Evolutionary conservation across 1,140 invertebrate species (phyloP).

Genomic region (Thalassaphorura encarpata): DNA sequence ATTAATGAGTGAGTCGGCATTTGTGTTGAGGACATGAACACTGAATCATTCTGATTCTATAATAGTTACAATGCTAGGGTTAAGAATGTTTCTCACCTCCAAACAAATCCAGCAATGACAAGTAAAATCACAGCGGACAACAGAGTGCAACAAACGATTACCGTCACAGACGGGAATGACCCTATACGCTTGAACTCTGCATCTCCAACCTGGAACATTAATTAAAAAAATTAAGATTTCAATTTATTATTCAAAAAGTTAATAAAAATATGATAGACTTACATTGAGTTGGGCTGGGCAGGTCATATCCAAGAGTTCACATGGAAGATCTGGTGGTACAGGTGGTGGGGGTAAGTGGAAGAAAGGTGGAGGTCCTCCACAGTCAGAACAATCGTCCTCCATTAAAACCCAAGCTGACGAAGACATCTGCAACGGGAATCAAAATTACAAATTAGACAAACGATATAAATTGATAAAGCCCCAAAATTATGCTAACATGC

Average conservation of each 20-base stretch:
- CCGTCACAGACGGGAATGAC: constrained; percentile 30
- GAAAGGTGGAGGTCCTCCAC: constrained; percentile 28
- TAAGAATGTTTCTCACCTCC: constrained; percentile 27
- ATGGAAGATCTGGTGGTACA: constrained; percentile 30
- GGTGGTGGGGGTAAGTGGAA: constrained; percentile 31
- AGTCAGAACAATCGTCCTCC: constrained; percentile 30
- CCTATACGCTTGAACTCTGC: constrained; percentile 31
- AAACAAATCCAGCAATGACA: constrained; percentile 29
- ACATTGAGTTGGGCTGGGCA: constrained; percentile 30
- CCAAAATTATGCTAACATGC: too few relatives aligned
- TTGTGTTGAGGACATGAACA: too few relatives aligned
- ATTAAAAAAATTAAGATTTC: neutral
- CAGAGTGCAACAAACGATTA: constrained; percentile 29
- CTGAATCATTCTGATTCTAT: too few relatives aligned
- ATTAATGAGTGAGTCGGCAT: neutral
- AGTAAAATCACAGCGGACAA: constrained; percentile 31
- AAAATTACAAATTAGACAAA: constrained; percentile 14
- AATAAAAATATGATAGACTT: constrained; percentile 6
- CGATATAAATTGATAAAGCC: too few relatives aligned
- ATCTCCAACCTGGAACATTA: constrained; percentile 22
- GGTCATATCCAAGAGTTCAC: constrained; percentile 29
- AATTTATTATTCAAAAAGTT: neutral
- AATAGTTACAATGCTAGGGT: too few relatives aligned
- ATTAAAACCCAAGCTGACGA: constrained; percentile 33
- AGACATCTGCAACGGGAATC: constrained; percentile 30